These are phyloP conservation scores for Labrus mixtus DNA, from an alignment of 2,113 vertebrate genomes.

Conservation along the genomic window DNA sequence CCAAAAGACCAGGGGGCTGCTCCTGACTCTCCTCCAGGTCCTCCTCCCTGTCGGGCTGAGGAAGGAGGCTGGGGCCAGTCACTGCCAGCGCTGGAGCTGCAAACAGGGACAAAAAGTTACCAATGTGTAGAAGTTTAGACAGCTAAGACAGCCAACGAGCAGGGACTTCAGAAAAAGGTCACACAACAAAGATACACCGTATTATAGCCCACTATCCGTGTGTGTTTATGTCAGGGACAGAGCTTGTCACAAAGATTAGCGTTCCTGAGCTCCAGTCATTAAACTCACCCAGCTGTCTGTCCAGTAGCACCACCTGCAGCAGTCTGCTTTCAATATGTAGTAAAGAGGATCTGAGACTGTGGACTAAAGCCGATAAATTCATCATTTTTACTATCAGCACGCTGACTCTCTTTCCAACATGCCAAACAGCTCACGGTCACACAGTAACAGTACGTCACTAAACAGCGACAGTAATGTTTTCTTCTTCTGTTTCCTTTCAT, in stretches of 20 bases:
- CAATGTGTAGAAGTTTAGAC: neutral
- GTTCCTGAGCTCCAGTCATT: neutral
- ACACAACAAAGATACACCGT: too few species aligned
- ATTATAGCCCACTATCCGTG: too few species aligned
- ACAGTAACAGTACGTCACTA: conserved; percentile 31
- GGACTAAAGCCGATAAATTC: conserved; percentile 68
- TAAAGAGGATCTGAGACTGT: conserved; percentile 74
- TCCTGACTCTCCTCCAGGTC: conserved; percentile 42
- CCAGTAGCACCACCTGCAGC: conserved; percentile 70
- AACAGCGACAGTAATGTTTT: conserved; percentile 42
- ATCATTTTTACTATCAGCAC: conserved; percentile 48
- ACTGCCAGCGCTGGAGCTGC: conserved; percentile 87
- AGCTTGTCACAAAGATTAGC: too few species aligned
- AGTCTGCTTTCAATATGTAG: conserved; percentile 76
- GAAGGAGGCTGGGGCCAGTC: conserved; percentile 75
- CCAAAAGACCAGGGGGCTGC: conserved; percentile 73
- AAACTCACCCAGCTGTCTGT: conserved; percentile 77
- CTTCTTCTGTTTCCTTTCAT: conserved; percentile 16
- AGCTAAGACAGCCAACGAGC: too few species aligned
- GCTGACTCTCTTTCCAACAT: neutral
- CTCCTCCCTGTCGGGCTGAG: conserved; percentile 21
- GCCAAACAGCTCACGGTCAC: conserved; percentile 67
- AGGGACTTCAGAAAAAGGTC: too few species aligned
- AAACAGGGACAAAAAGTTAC: conserved; percentile 19
- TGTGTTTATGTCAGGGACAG: neutral